phyloP scores from a whole-genome alignment of 1,140 invertebrate genomes.

The Carposina sasakii region DNA sequence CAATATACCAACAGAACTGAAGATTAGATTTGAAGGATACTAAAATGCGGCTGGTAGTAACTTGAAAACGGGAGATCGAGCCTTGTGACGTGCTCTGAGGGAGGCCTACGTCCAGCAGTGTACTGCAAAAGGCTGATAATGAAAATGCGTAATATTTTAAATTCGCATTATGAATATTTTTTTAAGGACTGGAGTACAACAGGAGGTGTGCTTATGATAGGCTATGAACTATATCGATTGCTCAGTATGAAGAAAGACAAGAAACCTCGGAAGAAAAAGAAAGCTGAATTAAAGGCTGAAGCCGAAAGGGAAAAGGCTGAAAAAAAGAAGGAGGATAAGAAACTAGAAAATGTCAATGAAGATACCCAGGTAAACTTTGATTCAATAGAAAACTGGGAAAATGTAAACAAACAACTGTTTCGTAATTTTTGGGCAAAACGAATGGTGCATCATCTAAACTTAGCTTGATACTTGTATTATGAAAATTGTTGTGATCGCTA shows the following conservation, averaged over 20 bases:
- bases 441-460: not conserved
- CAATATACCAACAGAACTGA: too few relatives aligned
- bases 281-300: conserved; percentile 49
- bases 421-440: not conserved
- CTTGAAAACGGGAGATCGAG: too few relatives aligned
- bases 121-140: too few relatives aligned
- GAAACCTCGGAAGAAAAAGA: conserved; percentile 74
- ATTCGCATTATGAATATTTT: conserved; percentile 9
- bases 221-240: conserved; percentile 96
- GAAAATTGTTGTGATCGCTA: too few relatives aligned
- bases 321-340: conserved; percentile 37
- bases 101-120: too few relatives aligned
- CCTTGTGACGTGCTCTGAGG: too few relatives aligned
- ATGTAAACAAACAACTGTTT: not conserved
- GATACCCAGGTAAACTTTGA: conserved; percentile 44
- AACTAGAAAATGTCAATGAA: conserved; percentile 40
- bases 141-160: not conserved
- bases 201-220: conserved; percentile 96
- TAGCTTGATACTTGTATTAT: too few relatives aligned
- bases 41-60: too few relatives aligned
- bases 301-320: conserved; percentile 49
- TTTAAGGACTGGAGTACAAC: conserved; percentile 86
- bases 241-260: conserved; percentile 85
- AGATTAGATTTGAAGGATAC: too few relatives aligned
- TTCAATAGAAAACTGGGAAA: not conserved